A percentile compares a stretch with the other conserved stretches of the same genome.
Conservation (phyloP, 1,140 invertebrate species). For the Chrysopa pallens region DNA sequence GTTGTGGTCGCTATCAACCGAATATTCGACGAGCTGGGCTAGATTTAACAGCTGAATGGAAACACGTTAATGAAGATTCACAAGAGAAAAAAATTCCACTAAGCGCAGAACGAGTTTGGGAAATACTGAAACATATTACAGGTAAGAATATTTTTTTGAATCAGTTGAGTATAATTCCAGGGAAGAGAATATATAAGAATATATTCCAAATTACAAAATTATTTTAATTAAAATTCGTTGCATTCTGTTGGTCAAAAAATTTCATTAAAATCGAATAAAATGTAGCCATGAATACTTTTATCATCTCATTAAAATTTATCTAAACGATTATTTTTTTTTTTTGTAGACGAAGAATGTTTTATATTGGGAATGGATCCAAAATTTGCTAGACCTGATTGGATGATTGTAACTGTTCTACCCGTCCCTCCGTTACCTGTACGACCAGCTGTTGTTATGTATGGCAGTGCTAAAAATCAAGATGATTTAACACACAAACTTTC, state of each 20-base stretch:
- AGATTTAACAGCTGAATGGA: conserved; percentile 93
- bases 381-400: conserved; percentile 96
- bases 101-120: conserved; percentile 87
- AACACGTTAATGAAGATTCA: conserved; percentile 93
- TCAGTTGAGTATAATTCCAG: too few relatives aligned
- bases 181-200: too few relatives aligned
- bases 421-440: conserved; percentile 87
- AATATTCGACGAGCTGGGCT: conserved; percentile 74
- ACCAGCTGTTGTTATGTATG: conserved; percentile 98
- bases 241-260: too few relatives aligned
- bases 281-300: too few relatives aligned
- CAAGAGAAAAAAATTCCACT: conserved; percentile 90
- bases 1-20: conserved; percentile 95
- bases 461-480: conserved; percentile 95
- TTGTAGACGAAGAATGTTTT: conserved; percentile 80
- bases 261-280: too few relatives aligned
- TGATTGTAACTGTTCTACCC: conserved; percentile 93
- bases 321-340: neutral
- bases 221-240: too few relatives aligned
- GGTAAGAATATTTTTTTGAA: too few relatives aligned
- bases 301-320: too few relatives aligned
- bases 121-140: conserved; percentile 92
- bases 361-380: conserved; percentile 92
- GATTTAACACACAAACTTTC: conserved; percentile 98
- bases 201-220: too few relatives aligned